Evolutionary conservation across 2,888 invertebrate species (phyloP), one percentile per base, ranked within the genome.

Genomic region (Theretra japonica): DNA sequence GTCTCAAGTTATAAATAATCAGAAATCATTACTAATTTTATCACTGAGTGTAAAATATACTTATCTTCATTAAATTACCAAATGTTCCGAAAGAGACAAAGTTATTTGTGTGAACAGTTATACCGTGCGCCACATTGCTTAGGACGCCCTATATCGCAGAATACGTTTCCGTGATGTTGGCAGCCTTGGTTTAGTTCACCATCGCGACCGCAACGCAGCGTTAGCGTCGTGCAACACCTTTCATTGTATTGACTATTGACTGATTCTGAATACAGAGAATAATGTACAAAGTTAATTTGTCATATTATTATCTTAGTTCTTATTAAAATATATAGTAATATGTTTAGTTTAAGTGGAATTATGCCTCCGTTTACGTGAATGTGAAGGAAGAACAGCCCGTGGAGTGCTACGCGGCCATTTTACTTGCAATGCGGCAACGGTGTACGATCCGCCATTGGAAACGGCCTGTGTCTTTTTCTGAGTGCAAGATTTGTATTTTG

Each of bases 191-290:
- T 91, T 94, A 94, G 94, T 94, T 94, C 91, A 89, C 92, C 91
- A 94, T 94, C 93, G 95, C 94, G 94, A 89, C 94, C 95, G 93
- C 94, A 89, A 86, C 91, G 94, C 79, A 91, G 95, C 93, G 95
- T 95, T 95, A 93, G 94, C 93, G 94, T 95, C 95, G 95, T 95
- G 95, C 95, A 95, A 96, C 96, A 96, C 96, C 95, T 96, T 96
- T 96, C 95, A 95, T 95, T 95, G 95, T 96, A 96, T 96, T 95
- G 96, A 96, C 96, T 96, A 96, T 96, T 95, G 96, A 96, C 96
- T 95, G 95, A 95, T 93, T 95, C 95, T 93, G 94, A 95, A 94
- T 92, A 95, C 94, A 94, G 90, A 92, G 93, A 94, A 94, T 95
- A 95, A 95, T 95, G 95, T 95, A 95, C 95, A 95, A 95, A 95